These are phyloP conservation scores for honey bee (Apis mellifera) DNA, from an alignment of 1,140 invertebrate genomes.

Conservation along the genomic window DNA sequence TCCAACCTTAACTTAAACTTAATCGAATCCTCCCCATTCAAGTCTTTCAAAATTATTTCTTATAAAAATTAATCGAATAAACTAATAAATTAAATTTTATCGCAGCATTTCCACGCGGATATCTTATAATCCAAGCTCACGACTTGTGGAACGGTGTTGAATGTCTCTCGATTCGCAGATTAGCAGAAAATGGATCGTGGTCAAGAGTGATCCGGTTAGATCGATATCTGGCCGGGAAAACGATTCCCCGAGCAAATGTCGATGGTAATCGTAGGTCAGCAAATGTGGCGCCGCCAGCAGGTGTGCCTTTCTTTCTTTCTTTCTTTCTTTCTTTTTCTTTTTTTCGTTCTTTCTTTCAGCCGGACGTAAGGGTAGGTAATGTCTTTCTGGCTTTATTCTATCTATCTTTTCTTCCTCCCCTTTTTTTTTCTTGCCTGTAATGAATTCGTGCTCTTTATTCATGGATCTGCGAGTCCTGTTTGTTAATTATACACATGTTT, in stretches of 20 bases:
- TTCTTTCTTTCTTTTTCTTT: not conserved
- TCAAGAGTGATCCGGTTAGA: constrained; percentile 30
- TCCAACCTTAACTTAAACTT: no score
- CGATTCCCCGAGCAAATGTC: constrained; percentile 40
- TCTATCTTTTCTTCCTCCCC: not conserved
- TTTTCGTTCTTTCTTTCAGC: constrained; percentile 37
- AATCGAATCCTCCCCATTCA: no score
- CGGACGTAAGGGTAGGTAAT: constrained; percentile 66
- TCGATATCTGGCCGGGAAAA: constrained; percentile 55
- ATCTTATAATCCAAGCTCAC: not conserved
- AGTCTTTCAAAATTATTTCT: not conserved
- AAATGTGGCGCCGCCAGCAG: constrained; percentile 55
- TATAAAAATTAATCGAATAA: no score
- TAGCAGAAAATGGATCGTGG: constrained; percentile 41
- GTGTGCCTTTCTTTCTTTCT: constrained; percentile 54
- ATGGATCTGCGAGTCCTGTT: not conserved
- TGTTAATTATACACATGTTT: constrained; percentile 53
- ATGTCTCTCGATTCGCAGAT: constrained; percentile 34
- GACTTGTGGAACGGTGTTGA: not conserved
- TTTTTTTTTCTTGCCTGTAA: not conserved
- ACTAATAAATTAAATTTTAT: no score
- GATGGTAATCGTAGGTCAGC: constrained; percentile 67
- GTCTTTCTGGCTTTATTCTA: constrained; percentile 50
- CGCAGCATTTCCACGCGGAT: not conserved
- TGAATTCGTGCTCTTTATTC: no score